phyloP scores from a whole-genome alignment of 2,888 invertebrate species.

The Hyposoter dolosus region DNA sequence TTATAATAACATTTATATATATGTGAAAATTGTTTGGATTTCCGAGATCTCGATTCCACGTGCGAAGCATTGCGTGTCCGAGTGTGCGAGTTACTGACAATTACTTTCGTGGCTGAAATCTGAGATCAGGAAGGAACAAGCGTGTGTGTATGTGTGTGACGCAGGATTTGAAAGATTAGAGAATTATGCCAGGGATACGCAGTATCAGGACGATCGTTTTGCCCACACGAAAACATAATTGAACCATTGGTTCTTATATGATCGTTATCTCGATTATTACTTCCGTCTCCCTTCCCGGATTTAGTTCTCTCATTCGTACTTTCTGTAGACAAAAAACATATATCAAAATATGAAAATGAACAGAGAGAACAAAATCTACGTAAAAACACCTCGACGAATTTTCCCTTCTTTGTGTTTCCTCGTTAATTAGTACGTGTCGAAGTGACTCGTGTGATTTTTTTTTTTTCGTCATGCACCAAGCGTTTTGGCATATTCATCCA shows the following conservation, averaged over 20 bases:
- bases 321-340: constrained; percentile 8
- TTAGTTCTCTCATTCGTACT: not conserved
- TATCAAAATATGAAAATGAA: constrained; percentile 13
- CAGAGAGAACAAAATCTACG: not conserved
- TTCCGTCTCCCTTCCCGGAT: not conserved
- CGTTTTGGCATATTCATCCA: constrained; percentile 9
- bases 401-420: constrained; percentile 8
- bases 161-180: constrained; percentile 37
- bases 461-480: constrained; percentile 11
- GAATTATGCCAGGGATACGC: constrained; percentile 3
- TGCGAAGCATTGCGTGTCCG: constrained; percentile 52
- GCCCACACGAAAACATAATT: constrained; percentile 18
- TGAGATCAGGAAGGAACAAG: constrained; percentile 71
- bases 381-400: constrained; percentile 8
- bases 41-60: not conserved
- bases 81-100: constrained; percentile 71
- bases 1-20: not conserved
- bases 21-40: not conserved
- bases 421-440: constrained; percentile 47
- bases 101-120: constrained; percentile 78
- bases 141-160: constrained; percentile 15
- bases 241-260: constrained; percentile 36
- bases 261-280: constrained; percentile 28
- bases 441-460: constrained; percentile 17
- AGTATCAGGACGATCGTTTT: constrained; percentile 35